Conservation (phyloP, 2,797 vertebrate genomes). For the Trematomus bernacchii region DNA sequence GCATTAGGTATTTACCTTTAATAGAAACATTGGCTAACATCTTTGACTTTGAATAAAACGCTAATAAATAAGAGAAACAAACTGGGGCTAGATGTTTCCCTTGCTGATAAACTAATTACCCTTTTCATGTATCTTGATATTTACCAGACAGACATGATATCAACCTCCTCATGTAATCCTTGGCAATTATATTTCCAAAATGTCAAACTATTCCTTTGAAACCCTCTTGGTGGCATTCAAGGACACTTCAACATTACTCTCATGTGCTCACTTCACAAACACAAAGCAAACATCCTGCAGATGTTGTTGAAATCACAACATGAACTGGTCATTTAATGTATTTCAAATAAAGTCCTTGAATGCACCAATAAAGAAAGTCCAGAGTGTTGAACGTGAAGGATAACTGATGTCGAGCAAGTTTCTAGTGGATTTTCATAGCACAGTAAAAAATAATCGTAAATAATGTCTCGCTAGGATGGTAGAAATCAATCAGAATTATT, state of each 20-base stretch:
- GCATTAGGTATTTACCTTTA: neutral
- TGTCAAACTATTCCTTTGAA: constrained; percentile 2
- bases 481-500: neutral
- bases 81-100: neutral
- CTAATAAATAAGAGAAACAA: neutral
- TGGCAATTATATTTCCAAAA: neutral
- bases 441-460: neutral
- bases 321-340: neutral
- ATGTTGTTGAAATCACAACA: neutral
- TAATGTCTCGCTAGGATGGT: neutral
- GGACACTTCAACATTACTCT: neutral
- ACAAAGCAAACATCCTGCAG: neutral
- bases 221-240: constrained; percentile 19
- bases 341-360: constrained; percentile 18
- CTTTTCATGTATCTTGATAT: neutral
- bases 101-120: neutral
- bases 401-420: neutral
- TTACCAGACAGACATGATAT: neutral
- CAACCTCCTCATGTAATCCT: neutral
- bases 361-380: constrained; percentile 1
- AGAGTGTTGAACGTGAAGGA: neutral
- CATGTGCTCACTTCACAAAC: neutral
- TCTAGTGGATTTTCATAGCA: constrained; percentile 1
- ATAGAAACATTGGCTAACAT: neutral
- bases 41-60: neutral